Base-by-base conservation (phyloP, 1,140 invertebrate species). In the Lasioglossum baleicum region DNA sequence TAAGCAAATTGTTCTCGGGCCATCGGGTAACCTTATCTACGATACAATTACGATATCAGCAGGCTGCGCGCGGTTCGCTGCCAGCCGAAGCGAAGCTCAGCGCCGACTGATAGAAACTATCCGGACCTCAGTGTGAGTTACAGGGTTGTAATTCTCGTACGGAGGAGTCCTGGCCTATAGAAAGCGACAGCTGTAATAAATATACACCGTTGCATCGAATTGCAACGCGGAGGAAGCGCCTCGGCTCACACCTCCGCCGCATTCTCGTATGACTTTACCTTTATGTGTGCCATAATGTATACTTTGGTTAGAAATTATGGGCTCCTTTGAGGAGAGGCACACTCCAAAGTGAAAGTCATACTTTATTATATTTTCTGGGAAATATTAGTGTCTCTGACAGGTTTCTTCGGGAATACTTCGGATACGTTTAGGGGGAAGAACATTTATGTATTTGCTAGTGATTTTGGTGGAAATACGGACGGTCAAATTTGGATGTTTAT, bases 171-270 rank as follows among this genome's bases (percentile, higher is more conserved):
- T 56, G 17, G 44, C 56, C 76, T 72, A 86, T 83, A 83, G 84
- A 83, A 61, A 81, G 31, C 75, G 69, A 71, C 81, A 72, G 66
- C 63, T 26, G 84, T 69, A 60, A 86, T 86, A 86, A 86, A 86
- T 86, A 83, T 67, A 65, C 77, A 42, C 58, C 58, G 22, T 66
- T 66, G 78, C 75, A 68, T 80, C 69, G 69, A 85, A 85, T 83
- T 83, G 76, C 76, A 76, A 64, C 31, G 65, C 53, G 61, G 20
- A 40, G 80, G 51, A 66, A 66, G 76, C 75, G 40, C 44, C 85
- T 6, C 7, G 72, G 63, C 68, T 65, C 60, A n/a, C 26, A 40
- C 64, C 72, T 51, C 65, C 65, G 42, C 68, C 79, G 58, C 31
- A 44, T 48, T n/a, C 58, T 70, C 60, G 26, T 58, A 35, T 20